A percentile compares a stretch with the other conserved stretches of the same genome.
Conservation (phyloP, 2,113 vertebrate genomes). For the Entelurus aequoreus region DNA sequence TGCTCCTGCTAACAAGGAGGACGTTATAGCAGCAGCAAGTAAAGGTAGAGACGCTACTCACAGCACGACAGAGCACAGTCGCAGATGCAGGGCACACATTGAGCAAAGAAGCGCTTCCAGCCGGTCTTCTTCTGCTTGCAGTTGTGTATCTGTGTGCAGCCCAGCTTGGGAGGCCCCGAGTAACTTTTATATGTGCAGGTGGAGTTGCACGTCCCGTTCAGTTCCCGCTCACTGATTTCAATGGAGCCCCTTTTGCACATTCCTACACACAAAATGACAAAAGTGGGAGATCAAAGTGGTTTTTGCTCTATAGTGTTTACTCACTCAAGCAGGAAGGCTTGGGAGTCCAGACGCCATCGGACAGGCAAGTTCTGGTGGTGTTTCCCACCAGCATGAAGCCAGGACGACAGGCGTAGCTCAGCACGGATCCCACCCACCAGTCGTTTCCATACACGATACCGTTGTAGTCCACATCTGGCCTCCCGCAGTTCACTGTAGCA, state of each 20-base stretch:
- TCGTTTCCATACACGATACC: slow-evolving; percentile 70
- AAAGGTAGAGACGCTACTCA: slow-evolving; percentile 36
- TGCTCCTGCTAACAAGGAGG: no score
- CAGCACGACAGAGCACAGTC: slow-evolving; percentile 75
- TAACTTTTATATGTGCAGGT: slow-evolving; percentile 67
- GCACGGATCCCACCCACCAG: slow-evolving; percentile 82
- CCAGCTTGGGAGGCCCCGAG: slow-evolving; percentile 56
- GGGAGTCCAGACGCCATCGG: slow-evolving; percentile 73
- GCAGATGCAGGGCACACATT: slow-evolving; percentile 74
- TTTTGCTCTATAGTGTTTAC: slow-evolving; percentile 19
- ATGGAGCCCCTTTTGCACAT: slow-evolving; percentile 72
- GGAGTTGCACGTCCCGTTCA: slow-evolving; percentile 69
- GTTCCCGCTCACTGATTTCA: slow-evolving; percentile 72
- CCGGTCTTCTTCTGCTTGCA: slow-evolving; percentile 69
- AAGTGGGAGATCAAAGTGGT: background rate
- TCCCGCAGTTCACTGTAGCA: slow-evolving; percentile 77
- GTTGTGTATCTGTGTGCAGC: slow-evolving; percentile 72
- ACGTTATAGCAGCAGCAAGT: background rate
- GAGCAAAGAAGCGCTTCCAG: slow-evolving; percentile 77
- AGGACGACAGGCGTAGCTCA: slow-evolving; percentile 73
- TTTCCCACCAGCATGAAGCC: slow-evolving; percentile 78
- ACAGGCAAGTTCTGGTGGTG: slow-evolving; percentile 68
- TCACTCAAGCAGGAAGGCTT: slow-evolving; percentile 78
- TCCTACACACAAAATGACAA: slow-evolving; percentile 47
- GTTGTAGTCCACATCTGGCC: slow-evolving; percentile 73